Percentiles rank a stretch among this genome's conserved stretches.
Evolutionary conservation across 2,797 vertebrate genomes (phyloP).

Genomic region (Epinephelus coioides): DNA sequence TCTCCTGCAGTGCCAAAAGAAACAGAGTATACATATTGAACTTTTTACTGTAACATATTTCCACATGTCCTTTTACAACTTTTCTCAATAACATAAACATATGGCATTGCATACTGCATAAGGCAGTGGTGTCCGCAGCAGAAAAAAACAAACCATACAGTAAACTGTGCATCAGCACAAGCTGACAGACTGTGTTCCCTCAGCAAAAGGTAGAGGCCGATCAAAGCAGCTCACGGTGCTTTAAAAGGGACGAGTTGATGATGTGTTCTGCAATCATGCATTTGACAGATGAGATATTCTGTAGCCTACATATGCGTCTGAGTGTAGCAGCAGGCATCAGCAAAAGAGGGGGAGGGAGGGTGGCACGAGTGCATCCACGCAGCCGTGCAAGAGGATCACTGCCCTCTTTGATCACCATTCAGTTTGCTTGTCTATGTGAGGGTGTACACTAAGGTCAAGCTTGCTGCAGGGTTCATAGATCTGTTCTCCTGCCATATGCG

Average conservation of each 20-base stretch:
- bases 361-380: conserved; percentile 38
- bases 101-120: conserved; percentile 33
- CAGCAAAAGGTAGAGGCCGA: conserved; percentile 48
- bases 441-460: conserved; percentile 91
- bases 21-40: conserved; percentile 53
- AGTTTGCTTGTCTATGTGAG: conserved; percentile 85
- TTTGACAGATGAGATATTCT: conserved; percentile 72
- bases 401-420: conserved; percentile 75
- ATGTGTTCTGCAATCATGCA: conserved; percentile 58
- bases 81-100: conserved; percentile 49
- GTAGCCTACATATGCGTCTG: conserved; percentile 67
- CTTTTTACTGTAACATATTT: conserved; percentile 46
- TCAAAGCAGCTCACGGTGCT: conserved; percentile 57
- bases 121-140: conserved; percentile 12
- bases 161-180: conserved; percentile 22
- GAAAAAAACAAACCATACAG: conserved; percentile 32
- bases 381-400: conserved; percentile 67
- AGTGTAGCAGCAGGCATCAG: conserved; percentile 73
- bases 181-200: conserved; percentile 28
- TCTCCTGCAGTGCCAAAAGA: conserved; percentile 58
- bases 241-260: conserved; percentile 51
- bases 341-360: conserved; percentile 10
- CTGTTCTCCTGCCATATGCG: conserved; percentile 93
- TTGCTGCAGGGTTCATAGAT: conserved; percentile 91
- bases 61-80: conserved; percentile 56